Base-by-base conservation (phyloP, 2,888 invertebrate genomes). In the Hypomecis atomaria region DNA sequence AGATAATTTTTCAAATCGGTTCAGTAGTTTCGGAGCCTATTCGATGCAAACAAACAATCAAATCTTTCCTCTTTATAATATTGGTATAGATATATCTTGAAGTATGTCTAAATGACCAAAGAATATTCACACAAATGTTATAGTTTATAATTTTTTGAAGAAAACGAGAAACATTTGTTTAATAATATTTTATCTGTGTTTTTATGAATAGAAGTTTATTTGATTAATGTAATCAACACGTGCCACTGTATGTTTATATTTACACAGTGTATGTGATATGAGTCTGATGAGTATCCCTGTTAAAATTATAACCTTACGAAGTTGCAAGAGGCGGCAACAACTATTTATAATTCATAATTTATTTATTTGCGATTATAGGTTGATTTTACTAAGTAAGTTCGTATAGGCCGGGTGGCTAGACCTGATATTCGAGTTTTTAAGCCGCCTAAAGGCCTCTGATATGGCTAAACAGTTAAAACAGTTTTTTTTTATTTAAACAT, bases 181-280 rank as follows among this genome's bases (percentile, higher is more conserved):
- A 23, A 45, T 4, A 13, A 10, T 23, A 23, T 23, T 52, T 52
- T 40, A 23, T 23, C 10, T 23, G 23, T 40, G 7, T 33, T 38
- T 59, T 53, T 53, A 48, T 59, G 23, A 59, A 60, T 47, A 54
- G 13, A 52, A 40, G 69, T 73, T 71, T 88, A 86, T 88, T 88
- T 89, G 79, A 78, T 71, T 75, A 86, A 82, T 83, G 85, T 81
- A 87, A 86, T 82, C 74, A 82, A 86, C 88, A 87, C 86, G 88
- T 81, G 89, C 85, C 82, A 79, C 84, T 78, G 78, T 81, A 48
- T 80, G 78, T 77, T 79, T 65, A 74, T 54, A 48, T 56, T 49
- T 67, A 63, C 65, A 23, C 3, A 23, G 23, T 65, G 53, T 56
- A 37, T 33, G 48, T 55, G 70, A 71, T 69, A 69, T 40, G 47